Percentiles rank a stretch among this genome's conserved stretches.
These are phyloP conservation scores for Hypena proboscidalis DNA, from an alignment of 2,888 invertebrate genomes.

Conservation along the genomic window DNA sequence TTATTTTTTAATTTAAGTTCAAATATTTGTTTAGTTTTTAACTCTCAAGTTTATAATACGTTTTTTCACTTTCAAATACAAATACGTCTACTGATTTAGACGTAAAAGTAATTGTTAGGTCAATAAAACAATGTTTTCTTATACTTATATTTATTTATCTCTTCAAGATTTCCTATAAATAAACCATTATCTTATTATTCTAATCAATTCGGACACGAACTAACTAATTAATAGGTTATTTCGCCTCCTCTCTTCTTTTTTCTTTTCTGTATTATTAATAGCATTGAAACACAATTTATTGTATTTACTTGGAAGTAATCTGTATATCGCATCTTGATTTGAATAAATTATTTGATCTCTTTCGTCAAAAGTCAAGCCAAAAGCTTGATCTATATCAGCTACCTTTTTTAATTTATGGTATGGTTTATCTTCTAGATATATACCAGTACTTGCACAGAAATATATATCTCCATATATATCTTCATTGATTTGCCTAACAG, in stretches of 20 bases:
- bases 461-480: constrained; percentile 70
- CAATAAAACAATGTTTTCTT: too few species aligned
- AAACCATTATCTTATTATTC: constrained; percentile 5
- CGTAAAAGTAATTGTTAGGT: too few species aligned
- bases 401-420: constrained; percentile 54
- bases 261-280: constrained; percentile 22
- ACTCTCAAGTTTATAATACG: too few species aligned
- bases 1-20: too few species aligned
- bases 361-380: constrained; percentile 71
- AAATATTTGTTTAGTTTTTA: too few species aligned
- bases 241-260: constrained; percentile 5
- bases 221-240: constrained; percentile 18
- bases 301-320: constrained; percentile 55
- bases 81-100: too few species aligned
- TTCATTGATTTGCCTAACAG: constrained; percentile 65
- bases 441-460: constrained; percentile 62
- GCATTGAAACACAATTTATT: constrained; percentile 48
- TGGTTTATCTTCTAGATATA: constrained; percentile 69
- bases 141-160: too few species aligned
- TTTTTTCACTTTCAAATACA: too few species aligned
- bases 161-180: too few species aligned
- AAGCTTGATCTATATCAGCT: constrained; percentile 58
- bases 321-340: constrained; percentile 60
- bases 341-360: constrained; percentile 66
- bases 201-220: background rate